Conservation (phyloP, 2,113 vertebrate species). For the Sinocyclocheilus grahami region DNA sequence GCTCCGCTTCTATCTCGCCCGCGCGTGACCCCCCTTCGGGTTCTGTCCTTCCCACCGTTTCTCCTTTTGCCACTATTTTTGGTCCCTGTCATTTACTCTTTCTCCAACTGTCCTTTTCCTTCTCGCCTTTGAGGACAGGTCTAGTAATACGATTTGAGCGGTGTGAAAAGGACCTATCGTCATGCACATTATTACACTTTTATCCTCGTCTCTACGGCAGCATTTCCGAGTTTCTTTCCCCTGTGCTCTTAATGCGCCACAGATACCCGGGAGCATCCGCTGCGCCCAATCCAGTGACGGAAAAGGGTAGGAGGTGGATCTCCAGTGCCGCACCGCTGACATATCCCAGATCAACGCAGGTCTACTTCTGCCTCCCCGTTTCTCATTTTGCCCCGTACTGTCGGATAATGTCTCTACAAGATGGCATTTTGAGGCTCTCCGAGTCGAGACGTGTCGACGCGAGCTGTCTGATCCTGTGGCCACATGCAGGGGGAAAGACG, state of each 20-base stretch:
- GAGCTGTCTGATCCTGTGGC: conserved; percentile 57
- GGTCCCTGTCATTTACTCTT: conserved; percentile 52
- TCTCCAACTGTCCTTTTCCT: conserved; percentile 51
- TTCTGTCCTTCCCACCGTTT: conserved; percentile 24
- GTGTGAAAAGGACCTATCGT: conserved; percentile 59
- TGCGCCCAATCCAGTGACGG: conserved; percentile 46
- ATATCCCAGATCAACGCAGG: conserved; percentile 57
- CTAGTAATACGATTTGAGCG: conserved; percentile 57
- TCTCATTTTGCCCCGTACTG: conserved; percentile 57
- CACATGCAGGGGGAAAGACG: conserved; percentile 42
- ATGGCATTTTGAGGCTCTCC: conserved; percentile 66
- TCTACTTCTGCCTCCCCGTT: conserved; percentile 38
- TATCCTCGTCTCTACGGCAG: conserved; percentile 57
- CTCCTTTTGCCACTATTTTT: conserved; percentile 45
- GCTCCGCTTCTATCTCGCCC: conserved; percentile 29
- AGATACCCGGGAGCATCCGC: conserved; percentile 52
- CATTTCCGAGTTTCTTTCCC: conserved; percentile 43
- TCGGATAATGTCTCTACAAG: conserved; percentile 56
- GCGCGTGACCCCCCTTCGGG: conserved; percentile 11
- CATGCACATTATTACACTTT: conserved; percentile 64
- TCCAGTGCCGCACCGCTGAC: conserved; percentile 37
- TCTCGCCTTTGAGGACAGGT: conserved; percentile 51
- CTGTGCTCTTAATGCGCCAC: conserved; percentile 49
- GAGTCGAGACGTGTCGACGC: conserved; percentile 41
- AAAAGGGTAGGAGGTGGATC: conserved; percentile 41